Conservation (phyloP, 2,888 invertebrate genomes). For the Tuta absoluta region DNA sequence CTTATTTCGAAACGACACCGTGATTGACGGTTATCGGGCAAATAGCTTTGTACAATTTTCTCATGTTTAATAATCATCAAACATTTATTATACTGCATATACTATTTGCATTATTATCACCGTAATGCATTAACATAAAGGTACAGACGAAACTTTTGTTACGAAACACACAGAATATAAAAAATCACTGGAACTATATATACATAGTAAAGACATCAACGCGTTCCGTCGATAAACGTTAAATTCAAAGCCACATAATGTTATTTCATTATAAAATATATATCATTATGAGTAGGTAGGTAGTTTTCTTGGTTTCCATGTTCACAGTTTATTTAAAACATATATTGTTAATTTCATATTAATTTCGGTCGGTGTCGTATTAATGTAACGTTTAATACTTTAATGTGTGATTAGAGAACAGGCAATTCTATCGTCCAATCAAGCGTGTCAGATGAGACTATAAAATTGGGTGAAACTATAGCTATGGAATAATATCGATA, state of each 20-base stretch:
- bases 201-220: conserved; percentile 16
- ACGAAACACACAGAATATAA: too few species aligned
- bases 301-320: neutral
- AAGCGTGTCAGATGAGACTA: conserved; percentile 27
- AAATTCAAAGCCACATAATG: too few species aligned
- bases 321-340: neutral
- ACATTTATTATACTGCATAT: neutral
- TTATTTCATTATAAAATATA: too few species aligned
- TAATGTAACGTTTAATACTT: neutral
- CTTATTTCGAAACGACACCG: conserved; percentile 64
- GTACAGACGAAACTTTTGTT: too few species aligned
- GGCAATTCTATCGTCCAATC: neutral
- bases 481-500: conserved; percentile 46
- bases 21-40: conserved; percentile 52
- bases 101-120: neutral
- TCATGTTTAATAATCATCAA: neutral
- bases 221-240: neutral
- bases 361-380: neutral
- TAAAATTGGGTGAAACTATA: conserved; percentile 47
- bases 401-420: neutral
- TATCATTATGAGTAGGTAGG: too few species aligned
- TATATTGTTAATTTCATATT: neutral
- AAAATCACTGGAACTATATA: neutral
- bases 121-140: neutral
- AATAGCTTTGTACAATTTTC: conserved; percentile 8